These are phyloP conservation scores for Isichthys henryi DNA, from an alignment of 2,113 vertebrate genomes.

Conservation along the genomic window DNA sequence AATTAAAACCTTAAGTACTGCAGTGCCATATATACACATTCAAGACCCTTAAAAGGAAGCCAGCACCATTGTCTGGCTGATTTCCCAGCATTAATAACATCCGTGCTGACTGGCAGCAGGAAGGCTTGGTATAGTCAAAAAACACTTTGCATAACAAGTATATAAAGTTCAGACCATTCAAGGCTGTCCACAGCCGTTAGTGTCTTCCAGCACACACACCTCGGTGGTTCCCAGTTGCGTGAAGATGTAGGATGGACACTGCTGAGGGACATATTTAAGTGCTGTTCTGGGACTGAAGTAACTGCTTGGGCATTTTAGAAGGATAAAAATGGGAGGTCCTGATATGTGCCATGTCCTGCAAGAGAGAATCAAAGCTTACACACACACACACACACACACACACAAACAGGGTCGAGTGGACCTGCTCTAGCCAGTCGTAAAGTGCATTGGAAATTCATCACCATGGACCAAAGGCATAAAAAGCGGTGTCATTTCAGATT, in stretches of 20 bases:
- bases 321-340: not conserved
- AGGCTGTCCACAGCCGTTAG: not conserved
- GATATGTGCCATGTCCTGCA: not conserved
- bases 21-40: not conserved
- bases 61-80: not conserved
- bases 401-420: not conserved
- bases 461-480: not conserved
- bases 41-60: not conserved
- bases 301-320: not conserved
- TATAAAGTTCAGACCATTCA: not conserved
- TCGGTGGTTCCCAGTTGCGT: not conserved
- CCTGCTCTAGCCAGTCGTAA: not conserved
- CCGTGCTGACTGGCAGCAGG: not conserved
- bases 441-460: not conserved
- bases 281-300: not conserved
- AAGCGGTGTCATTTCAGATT: not conserved
- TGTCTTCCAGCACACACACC: not conserved
- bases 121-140: not conserved
- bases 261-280: slow-evolving; percentile 12
- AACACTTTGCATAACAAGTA: not conserved
- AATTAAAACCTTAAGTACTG: not conserved
- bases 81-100: not conserved
- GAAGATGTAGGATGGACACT: not conserved
- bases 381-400: not conserved
- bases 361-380: not conserved